These are phyloP conservation scores for Tympanuchus pallidicinctus DNA, from an alignment of 2,113 vertebrate species.

Conservation along the genomic window DNA sequence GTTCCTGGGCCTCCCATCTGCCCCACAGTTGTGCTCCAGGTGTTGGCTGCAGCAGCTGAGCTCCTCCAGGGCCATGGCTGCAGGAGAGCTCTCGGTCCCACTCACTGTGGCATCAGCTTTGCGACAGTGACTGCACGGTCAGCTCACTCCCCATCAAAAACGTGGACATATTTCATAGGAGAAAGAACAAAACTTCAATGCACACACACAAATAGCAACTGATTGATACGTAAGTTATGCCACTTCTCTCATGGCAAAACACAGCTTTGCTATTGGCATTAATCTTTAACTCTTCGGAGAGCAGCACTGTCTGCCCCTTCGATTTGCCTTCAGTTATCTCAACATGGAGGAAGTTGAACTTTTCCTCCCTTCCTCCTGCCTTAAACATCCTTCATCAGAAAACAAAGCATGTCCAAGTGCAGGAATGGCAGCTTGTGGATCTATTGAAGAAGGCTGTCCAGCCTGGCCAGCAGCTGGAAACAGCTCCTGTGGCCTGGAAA, in stretches of 20 bases:
- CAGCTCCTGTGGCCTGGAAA: background rate
- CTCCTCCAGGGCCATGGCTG: rapidly evolving
- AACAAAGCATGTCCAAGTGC: rapidly evolving
- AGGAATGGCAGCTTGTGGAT: background rate
- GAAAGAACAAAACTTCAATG: background rate
- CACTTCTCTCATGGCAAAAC: background rate
- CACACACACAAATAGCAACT: background rate
- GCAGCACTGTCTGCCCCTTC: background rate
- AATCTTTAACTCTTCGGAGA: background rate
- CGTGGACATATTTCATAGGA: background rate
- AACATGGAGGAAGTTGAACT: background rate
- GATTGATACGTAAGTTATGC: background rate
- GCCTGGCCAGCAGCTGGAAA: background rate
- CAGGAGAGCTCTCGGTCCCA: background rate
- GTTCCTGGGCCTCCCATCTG: rapidly evolving
- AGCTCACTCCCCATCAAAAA: background rate
- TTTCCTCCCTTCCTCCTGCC: background rate
- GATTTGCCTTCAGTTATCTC: background rate
- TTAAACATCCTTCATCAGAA: background rate
- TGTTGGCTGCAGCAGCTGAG: rapidly evolving
- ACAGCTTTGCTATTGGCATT: background rate
- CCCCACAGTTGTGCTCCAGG: rapidly evolving
- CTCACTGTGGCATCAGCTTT: rapidly evolving
- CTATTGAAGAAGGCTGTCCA: background rate
- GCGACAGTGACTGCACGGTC: background rate